Conservation (phyloP, 2,113 vertebrate genomes). For the Scolopax mira region DNA sequence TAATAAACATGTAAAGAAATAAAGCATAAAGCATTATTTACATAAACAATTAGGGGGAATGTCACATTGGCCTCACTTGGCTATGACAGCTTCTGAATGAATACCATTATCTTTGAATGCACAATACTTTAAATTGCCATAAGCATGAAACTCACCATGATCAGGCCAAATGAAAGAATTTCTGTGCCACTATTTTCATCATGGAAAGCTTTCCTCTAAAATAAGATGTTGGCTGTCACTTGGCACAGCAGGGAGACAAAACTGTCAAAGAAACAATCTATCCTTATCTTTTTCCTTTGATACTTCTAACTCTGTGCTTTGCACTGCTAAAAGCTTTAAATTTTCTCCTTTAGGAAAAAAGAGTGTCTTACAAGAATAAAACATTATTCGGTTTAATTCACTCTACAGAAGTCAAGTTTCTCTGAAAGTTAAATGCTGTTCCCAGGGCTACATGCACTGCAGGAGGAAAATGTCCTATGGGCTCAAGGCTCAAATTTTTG, state of each 20-base stretch:
- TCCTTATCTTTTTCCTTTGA: conserved; percentile 24
- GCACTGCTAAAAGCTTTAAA: conserved; percentile 15
- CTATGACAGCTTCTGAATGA: not conserved
- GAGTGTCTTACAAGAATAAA: conserved; percentile 19
- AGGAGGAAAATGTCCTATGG: not conserved
- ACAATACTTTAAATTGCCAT: not conserved
- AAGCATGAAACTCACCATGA: not conserved
- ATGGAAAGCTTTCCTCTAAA: not conserved
- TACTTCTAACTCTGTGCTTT: conserved; percentile 15
- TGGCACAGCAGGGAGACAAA: conserved; percentile 30
- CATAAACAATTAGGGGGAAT: not conserved
- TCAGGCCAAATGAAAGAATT: not conserved
- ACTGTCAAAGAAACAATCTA: conserved; percentile 23
- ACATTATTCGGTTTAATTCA: not conserved
- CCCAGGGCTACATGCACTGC: not conserved
- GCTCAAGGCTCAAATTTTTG: not conserved
- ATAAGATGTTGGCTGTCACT: conserved; percentile 30
- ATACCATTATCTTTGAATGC: not conserved
- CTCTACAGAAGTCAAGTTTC: not conserved
- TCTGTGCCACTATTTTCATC: not conserved
- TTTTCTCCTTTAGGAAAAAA: not conserved
- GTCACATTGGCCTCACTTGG: not conserved
- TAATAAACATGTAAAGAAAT: not conserved
- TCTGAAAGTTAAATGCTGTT: not conserved
- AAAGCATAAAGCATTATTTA: not conserved